Base-by-base conservation (phyloP, 2,113 vertebrate species). In the Indicator maculatus region DNA sequence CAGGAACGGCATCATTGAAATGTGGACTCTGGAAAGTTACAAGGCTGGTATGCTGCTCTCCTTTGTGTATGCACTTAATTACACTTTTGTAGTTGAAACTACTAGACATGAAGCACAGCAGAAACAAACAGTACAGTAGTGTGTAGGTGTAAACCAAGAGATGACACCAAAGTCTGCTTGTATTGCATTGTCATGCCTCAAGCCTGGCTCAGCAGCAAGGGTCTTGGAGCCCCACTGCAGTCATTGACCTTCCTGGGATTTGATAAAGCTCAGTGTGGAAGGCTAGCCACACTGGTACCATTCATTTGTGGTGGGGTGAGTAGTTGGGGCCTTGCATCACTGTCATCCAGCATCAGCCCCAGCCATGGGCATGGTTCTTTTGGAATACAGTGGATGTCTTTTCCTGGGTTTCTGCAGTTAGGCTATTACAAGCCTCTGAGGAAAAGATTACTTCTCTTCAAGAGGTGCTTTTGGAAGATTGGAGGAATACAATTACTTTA, bases 181-280 rank as follows among this genome's bases (percentile, higher is more conserved):
- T 27, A 36, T 36, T 2, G 0, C 21, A 0, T 16, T 0, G 1
- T 36, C 0, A 1, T 1, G 2, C 36, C 45, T 41, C 23, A 26
- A 44, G 33, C 30, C 36, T 1, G 1, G 8, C 5, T 45, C 27
- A 11, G 1, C 5, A 3, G 6, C 0, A 10, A 61, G 23, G 18
- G 4, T 31, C 56, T 52, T 31, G 44, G 33, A 8, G 11, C 44
- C 21, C n/a, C 9, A 2, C 17, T 63, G 36, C 39, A 26, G 52
- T 13, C 61, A 4, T 2, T 26, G 77, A 16, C 26, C 28, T 70
- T 8, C 45, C 16, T 52, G 60, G 9, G 4, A 12, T 7, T 9
- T 26, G 1, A 6, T 6, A 5, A n/a, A 45, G 36, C 30, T 45
- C 1, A 1, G 6, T 1, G 19, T 45, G 16, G 12, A 56, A 55